Conservation (phyloP, 2,888 invertebrate genomes). For the Lingula anatina region DNA sequence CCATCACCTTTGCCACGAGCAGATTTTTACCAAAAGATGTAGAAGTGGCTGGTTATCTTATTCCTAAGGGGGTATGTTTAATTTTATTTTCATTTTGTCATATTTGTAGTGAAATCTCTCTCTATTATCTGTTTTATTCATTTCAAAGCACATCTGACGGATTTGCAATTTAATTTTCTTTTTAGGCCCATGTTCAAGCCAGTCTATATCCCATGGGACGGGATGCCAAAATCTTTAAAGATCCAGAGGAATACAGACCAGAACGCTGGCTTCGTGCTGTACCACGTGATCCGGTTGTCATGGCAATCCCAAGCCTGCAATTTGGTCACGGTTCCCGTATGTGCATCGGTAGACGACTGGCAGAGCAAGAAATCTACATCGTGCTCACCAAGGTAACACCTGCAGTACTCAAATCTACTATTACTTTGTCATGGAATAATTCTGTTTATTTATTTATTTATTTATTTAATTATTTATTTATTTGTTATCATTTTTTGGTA, state of each 20-base stretch:
- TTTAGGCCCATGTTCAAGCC: slow-evolving; percentile 49
- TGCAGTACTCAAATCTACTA: too few species aligned
- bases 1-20: slow-evolving; percentile 51
- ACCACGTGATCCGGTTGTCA: slow-evolving; percentile 22
- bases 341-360: slow-evolving; percentile 57
- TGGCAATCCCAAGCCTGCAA: slow-evolving; percentile 36
- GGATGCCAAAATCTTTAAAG: slow-evolving; percentile 34
- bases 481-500: too few species aligned
- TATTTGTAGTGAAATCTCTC: too few species aligned
- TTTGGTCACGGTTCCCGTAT: slow-evolving; percentile 50
- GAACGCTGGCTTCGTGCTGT: slow-evolving; percentile 45
- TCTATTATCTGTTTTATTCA: too few species aligned
- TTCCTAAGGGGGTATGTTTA: slow-evolving; percentile 43
- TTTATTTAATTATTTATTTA: too few species aligned
- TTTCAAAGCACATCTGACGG: too few species aligned
- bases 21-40: slow-evolving; percentile 36
- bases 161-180: too few species aligned
- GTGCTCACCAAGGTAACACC: slow-evolving; percentile 53
- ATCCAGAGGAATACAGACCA: slow-evolving; percentile 40
- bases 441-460: too few species aligned
- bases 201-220: slow-evolving; percentile 48
- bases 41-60: slow-evolving; percentile 39
- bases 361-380: slow-evolving; percentile 58
- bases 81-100: too few species aligned
- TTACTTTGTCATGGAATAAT: too few species aligned